Conservation (phyloP, 2,888 invertebrate genomes). For the Idaea biselata region DNA sequence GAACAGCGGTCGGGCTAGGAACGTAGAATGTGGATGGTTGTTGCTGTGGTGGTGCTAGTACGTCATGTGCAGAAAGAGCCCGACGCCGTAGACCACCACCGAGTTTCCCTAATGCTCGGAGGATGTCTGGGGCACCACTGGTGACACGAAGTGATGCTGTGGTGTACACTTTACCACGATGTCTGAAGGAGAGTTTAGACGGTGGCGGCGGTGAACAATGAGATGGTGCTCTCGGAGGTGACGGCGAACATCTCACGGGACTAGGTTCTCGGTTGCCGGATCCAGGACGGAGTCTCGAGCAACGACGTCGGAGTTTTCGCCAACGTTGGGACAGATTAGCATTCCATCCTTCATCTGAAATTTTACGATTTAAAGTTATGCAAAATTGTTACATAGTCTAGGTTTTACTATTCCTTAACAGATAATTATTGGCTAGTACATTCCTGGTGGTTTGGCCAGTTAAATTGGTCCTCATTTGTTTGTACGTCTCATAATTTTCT, state of each 20-base stretch:
- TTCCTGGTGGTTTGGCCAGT: not conserved
- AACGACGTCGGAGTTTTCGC: constrained; percentile 86
- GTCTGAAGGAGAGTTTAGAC: constrained; percentile 71
- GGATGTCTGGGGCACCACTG: constrained; percentile 83
- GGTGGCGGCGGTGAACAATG: constrained; percentile 74
- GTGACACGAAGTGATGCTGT: constrained; percentile 74
- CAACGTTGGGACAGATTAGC: constrained; percentile 88
- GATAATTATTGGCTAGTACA: no score
- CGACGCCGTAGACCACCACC: constrained; percentile 85
- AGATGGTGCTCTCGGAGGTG: constrained; percentile 73
- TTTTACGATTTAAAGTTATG: constrained; percentile 10
- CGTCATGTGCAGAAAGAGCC: constrained; percentile 86
- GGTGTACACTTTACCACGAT: constrained; percentile 75
- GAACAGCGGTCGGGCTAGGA: constrained; percentile 80
- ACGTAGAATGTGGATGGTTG: constrained; percentile 86
- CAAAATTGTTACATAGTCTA: not conserved
- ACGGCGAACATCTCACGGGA: constrained; percentile 80
- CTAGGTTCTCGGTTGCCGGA: constrained; percentile 78
- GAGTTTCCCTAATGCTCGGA: constrained; percentile 85
- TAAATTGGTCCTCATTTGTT: no score
- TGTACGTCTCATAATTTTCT: no score
- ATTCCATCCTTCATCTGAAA: constrained; percentile 87
- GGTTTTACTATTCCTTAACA: no score
- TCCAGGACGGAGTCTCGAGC: constrained; percentile 84
- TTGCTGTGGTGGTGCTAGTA: constrained; percentile 79